Conservation (phyloP, 2,113 vertebrate genomes). For the Emydocephalus ijimae region DNA sequence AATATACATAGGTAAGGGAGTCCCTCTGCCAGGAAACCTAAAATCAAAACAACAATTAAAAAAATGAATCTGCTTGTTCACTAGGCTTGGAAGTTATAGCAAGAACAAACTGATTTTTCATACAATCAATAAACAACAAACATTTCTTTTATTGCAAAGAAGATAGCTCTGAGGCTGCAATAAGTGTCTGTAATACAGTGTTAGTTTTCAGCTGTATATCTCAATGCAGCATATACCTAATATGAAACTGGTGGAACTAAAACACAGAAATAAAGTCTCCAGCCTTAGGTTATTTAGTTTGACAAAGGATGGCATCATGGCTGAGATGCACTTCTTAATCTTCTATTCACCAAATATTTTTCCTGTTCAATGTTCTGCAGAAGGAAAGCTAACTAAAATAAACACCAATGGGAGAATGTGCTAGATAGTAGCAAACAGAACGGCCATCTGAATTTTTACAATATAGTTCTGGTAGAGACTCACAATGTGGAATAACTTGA, state of each 20-base stretch:
- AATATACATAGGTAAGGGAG: not conserved
- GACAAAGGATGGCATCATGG: not conserved
- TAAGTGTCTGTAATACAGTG: not conserved
- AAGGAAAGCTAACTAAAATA: not conserved
- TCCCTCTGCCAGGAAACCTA: not conserved
- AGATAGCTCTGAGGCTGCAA: not conserved
- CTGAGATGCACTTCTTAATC: not conserved
- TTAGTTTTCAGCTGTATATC: not conserved
- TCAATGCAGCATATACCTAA: not conserved
- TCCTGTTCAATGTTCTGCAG: not conserved
- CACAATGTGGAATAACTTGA: not conserved
- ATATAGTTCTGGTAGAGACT: not conserved
- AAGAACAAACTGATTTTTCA: conserved; percentile 5
- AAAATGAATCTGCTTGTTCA: conserved; percentile 24
- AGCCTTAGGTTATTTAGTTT: not conserved
- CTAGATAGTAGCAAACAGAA: not conserved
- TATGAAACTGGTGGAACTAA: not conserved
- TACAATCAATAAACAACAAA: conserved; percentile 11
- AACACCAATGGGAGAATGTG: not conserved
- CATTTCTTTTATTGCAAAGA: not conserved
- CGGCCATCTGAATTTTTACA: not conserved
- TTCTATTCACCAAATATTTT: not conserved
- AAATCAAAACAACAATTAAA: not conserved
- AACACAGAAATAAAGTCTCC: not conserved
- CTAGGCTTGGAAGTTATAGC: conserved; percentile 18